Base-by-base conservation (phyloP, 2,888 invertebrate genomes). In the Clitarchus hookeri region DNA sequence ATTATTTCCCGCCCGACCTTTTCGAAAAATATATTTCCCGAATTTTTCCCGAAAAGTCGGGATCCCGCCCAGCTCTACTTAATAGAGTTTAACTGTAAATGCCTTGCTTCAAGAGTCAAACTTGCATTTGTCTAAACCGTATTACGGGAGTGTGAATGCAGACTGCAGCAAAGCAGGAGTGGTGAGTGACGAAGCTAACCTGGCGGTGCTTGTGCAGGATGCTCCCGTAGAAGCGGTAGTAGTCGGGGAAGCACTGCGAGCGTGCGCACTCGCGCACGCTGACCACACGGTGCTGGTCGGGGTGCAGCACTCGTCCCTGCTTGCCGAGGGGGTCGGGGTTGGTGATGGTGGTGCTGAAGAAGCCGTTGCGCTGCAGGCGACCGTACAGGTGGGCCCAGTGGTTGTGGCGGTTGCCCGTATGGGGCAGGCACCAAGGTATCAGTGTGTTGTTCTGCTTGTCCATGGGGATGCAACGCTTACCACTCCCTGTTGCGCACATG, bases 301-400 rank as follows among this genome's bases (percentile, higher is more conserved):
- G 97, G 91, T 97, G 97, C 88, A 97, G 92, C 85, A 97, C 96
- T 89, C 96, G 93, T 85, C 97, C 97, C 92, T 97, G 97, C 93
- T 97, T 97, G 88, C 97, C 97, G 96, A 97, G 97, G 1, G 97
- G 97, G 91, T 97, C 97, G 27, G 97, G 97, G 92, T 97, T 97
- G 44, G 96, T 96, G 87, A 96, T 94, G 0, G 97, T 97, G 0
- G 97, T 97, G 89, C 95, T 95, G 91, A 97, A 97, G 92, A 95
- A 96, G 6, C 97, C 97, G 89, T 96, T 95, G 96, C 96, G 97
- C 88, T 95, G 95, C 23, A 97, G 91, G 65, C 97, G 94, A 3
- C 93, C 97, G 90, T 97, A 97, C 77, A 97, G 93, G 0, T 97
- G 97, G 0, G 96, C 94, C 97, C 97, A 97, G 92, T 97, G 93